Conservation (phyloP, 2,888 invertebrate genomes). For the Macaria liturata region DNA sequence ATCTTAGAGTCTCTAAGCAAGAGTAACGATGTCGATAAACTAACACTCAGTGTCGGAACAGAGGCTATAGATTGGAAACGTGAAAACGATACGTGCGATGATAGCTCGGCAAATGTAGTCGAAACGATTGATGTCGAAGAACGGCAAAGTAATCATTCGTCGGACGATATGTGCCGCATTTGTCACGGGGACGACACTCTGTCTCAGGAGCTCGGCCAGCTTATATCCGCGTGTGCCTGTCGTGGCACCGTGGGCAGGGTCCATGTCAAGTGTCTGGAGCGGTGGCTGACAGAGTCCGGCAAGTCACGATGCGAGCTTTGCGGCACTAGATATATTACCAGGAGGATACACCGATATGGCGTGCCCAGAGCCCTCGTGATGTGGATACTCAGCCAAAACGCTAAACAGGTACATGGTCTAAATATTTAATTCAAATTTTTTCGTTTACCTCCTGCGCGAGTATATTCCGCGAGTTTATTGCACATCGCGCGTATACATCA, state of each 20-base stretch:
- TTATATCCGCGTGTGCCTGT: slow-evolving; percentile 75
- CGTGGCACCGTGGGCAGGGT: slow-evolving; percentile 88
- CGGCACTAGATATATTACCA: slow-evolving; percentile 85
- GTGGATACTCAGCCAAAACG: slow-evolving; percentile 84
- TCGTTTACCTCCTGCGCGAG: neutral
- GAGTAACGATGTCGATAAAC: slow-evolving; percentile 32
- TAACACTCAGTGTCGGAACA: slow-evolving; percentile 41
- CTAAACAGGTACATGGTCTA: slow-evolving; percentile 55
- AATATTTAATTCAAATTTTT: neutral
- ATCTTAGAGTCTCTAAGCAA: slow-evolving; percentile 42
- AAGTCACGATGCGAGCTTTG: slow-evolving; percentile 89
- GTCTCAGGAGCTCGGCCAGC: slow-evolving; percentile 57
- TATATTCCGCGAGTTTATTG: slow-evolving; percentile 11
- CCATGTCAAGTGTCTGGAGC: slow-evolving; percentile 88
- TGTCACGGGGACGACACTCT: slow-evolving; percentile 70
- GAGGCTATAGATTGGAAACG: slow-evolving; percentile 50
- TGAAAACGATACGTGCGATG: slow-evolving; percentile 41
- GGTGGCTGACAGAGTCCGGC: slow-evolving; percentile 89
- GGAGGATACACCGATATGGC: slow-evolving; percentile 84
- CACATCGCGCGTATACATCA: slow-evolving; percentile 14
- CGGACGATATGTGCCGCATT: slow-evolving; percentile 74
- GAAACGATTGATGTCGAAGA: slow-evolving; percentile 45
- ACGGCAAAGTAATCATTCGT: slow-evolving; percentile 56
- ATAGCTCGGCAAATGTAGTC: slow-evolving; percentile 31
- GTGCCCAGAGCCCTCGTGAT: slow-evolving; percentile 80